These are phyloP conservation scores for Protobothrops flavoviridis DNA, from an alignment of 2,113 vertebrate genomes.

Conservation along the genomic window DNA sequence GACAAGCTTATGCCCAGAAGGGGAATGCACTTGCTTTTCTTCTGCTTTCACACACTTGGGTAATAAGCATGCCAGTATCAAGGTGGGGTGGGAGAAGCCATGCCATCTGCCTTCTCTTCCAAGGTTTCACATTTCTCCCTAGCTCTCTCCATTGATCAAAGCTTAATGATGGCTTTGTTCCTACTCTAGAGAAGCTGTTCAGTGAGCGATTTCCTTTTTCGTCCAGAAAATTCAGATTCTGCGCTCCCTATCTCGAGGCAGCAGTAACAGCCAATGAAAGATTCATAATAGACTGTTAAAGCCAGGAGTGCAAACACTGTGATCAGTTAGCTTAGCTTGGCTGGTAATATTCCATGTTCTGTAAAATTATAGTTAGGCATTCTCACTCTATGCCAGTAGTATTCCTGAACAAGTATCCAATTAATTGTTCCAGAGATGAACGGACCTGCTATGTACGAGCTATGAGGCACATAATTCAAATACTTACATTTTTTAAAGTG, in stretches of 20 bases:
- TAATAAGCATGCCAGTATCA: slow-evolving; percentile 21
- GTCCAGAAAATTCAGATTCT: background rate
- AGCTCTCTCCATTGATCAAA: background rate
- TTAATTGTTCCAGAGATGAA: background rate
- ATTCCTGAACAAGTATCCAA: background rate
- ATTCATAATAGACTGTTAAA: slow-evolving; percentile 55
- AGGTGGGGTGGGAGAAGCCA: background rate
- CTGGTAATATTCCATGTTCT: background rate
- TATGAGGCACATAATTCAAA: background rate
- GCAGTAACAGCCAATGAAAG: slow-evolving; percentile 28
- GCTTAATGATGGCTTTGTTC: slow-evolving; percentile 9
- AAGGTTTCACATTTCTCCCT: background rate
- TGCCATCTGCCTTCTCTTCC: background rate
- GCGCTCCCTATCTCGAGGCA: slow-evolving; percentile 3
- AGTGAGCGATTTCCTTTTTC: background rate
- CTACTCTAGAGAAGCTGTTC: slow-evolving; percentile 25
- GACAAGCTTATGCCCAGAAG: background rate
- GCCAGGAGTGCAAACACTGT: slow-evolving; percentile 17
- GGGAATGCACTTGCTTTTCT: slow-evolving; percentile 1
- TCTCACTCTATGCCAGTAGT: background rate
- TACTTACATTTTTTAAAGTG: background rate
- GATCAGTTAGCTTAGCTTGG: background rate
- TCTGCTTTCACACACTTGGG: background rate
- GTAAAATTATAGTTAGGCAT: background rate
- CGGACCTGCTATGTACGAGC: background rate